Base-by-base conservation (phyloP, 2,888 invertebrate genomes). In the Salticus scenicus region DNA sequence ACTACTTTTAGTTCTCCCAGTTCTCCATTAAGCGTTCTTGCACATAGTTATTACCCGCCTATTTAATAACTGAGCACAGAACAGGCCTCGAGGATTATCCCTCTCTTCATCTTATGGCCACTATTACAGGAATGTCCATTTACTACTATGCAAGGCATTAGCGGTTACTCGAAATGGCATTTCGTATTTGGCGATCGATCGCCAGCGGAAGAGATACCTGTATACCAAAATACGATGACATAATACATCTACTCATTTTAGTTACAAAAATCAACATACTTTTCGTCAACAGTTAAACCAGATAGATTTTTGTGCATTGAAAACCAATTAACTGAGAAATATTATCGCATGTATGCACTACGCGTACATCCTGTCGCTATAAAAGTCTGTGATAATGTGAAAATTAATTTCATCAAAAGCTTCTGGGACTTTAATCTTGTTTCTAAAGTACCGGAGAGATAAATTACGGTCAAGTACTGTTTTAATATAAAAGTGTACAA, bases 1-100 rank as follows among this genome's bases (percentile, higher is more conserved):
- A 66, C 66, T 37, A 27, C 42, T 75, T 75, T 66, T 20, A 10
- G 28, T 33, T 42, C 37, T 41, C 42, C 12, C 66, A 20, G 30
- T 66, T 66, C 42, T n/a, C 66, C 66, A 66, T 41, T 42, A 72
- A 72, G 72, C 66, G 27, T 27, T 76, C 41, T 64, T 64, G 75
- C 75, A 64, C 66, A 67, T 76, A 76, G 75, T 42, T 41, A 41
- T 51, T 64, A 30, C 57, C 77, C 77, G 77, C 69, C 77, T 77
- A 69, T 77, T 77, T 77, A 77, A 77, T 77, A 77, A 77, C 69
- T 69, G 69, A 76, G 75, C 28, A 37, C n/a, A 66, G 64, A 41
- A 75, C 14, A 7, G 66, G 69, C 27, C 17, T 2, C 20, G 28
- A 47, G 28, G 14, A 24, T 47, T 63, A 24, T 28, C 57, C 24